Base-by-base conservation (phyloP, 2,888 invertebrate species). In the Aphidius colemani region DNA sequence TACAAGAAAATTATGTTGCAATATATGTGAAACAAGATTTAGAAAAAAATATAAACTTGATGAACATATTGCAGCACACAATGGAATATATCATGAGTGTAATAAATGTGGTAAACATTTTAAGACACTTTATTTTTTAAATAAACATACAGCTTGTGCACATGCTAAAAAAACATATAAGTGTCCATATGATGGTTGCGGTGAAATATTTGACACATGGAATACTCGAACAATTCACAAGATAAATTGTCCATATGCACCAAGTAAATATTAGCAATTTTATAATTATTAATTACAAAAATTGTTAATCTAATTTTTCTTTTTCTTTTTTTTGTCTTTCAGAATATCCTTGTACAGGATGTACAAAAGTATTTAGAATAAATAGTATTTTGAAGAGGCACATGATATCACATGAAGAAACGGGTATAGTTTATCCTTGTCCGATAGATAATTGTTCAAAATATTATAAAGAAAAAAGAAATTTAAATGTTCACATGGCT, bases 21-120 rank as follows among this genome's bases (percentile, higher is more conserved):
- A 77, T 0, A 77, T 84, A 46, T 89, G 89, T 66, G 78, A 82
- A 6, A 72, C 78, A 48, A 77, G 80, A 39, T 89, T 88, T 67
- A 84, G 80, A 57, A 88, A 88, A 70, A 88, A 86, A 71, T 78
- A 85, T 69, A 86, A 86, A 68, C 77, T 88, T 55, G 84, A 82
- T 51, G 82, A 86, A 7, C 89, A 89, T 70, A 85, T 86, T 80
- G 85, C 85, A 46, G 72, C 75, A 13, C 89, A 89, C 71, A 86
- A 85, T 46, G 85, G 70, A 65, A 6, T 6, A 69, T 53, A 51
- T 39, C 30, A 48, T 65, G 67, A 85, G 18, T 89, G 89, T 74
- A 79, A 84, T 6, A 77, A 84, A 18, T 89, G 89, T 69, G 68
- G 76, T 1, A 83, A 83, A 66, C 83, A 83, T 13, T 89, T 87